A percentile compares a stretch with the other conserved stretches of the same genome.
Evolutionary conservation across 2,888 invertebrate genomes (phyloP).

Genomic region (Enchytraeus crypticus): DNA sequence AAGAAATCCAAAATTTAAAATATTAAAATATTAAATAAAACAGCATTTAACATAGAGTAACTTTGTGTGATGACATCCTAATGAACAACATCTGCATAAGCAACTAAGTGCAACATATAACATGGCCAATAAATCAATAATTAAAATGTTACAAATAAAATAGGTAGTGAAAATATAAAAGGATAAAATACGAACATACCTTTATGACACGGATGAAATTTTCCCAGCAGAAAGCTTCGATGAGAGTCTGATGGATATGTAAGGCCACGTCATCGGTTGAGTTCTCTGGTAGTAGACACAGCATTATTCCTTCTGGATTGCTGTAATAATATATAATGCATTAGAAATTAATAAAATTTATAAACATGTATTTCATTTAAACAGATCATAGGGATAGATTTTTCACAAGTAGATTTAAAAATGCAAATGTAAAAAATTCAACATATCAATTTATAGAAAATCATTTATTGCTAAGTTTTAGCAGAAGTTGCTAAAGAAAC

Average conservation of each 20-base stretch:
- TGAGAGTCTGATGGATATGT: slow-evolving; percentile 42
- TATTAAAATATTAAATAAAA: too few relatives aligned
- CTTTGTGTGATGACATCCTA: too few relatives aligned
- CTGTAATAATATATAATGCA: slow-evolving; percentile 21
- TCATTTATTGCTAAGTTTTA: too few relatives aligned
- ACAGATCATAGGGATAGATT: too few relatives aligned
- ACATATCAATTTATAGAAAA: too few relatives aligned
- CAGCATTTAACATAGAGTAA: too few relatives aligned
- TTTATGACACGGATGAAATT: slow-evolving; percentile 39
- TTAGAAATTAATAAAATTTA: background rate
- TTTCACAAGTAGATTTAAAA: too few relatives aligned
- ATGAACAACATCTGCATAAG: background rate
- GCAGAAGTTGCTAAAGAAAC: too few relatives aligned
- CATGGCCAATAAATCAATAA: background rate
- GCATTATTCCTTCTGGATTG: slow-evolving; percentile 36
- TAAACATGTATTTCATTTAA: background rate
- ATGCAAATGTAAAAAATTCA: too few relatives aligned
- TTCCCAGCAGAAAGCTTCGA: slow-evolving; percentile 44
- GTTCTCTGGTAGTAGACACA: slow-evolving; percentile 38
- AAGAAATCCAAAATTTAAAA: too few relatives aligned
- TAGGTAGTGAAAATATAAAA: too few relatives aligned
- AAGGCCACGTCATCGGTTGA: slow-evolving; percentile 33
- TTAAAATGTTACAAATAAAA: background rate
- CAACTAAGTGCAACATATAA: background rate
- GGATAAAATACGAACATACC: slow-evolving; percentile 31